These are phyloP conservation scores for Ovibos moschatus DNA, from an alignment of 2,113 vertebrate genomes.

Conservation along the genomic window DNA sequence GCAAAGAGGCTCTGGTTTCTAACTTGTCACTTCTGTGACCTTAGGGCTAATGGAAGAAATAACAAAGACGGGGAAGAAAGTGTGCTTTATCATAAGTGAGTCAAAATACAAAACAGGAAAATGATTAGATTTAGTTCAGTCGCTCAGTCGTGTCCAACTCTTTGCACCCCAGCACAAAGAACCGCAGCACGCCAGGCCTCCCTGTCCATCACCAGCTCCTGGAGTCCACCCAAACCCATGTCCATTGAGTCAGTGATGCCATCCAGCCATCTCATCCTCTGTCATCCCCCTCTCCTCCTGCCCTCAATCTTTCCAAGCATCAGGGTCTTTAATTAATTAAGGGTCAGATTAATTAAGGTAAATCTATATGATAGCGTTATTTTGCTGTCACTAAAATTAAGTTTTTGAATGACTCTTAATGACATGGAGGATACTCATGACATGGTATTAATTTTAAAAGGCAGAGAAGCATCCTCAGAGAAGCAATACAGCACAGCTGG, in stretches of 20 bases:
- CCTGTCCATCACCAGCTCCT: not conserved
- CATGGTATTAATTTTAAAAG: not conserved
- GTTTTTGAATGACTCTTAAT: not conserved
- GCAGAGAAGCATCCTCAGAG: not conserved
- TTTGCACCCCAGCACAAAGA: not conserved
- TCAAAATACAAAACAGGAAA: not conserved
- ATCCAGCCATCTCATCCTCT: not conserved
- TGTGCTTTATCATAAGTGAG: not conserved
- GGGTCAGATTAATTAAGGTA: not conserved
- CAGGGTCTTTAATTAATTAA: not conserved
- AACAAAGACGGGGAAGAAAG: not conserved
- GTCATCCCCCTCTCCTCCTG: not conserved
- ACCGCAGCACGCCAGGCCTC: not conserved
- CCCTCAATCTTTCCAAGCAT: not conserved
- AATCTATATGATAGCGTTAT: not conserved
- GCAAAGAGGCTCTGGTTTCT: not conserved
- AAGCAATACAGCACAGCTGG: rapidly evolving
- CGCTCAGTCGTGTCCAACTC: not conserved
- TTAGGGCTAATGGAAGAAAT: not conserved
- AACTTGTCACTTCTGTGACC: not conserved
- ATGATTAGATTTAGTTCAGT: not conserved
- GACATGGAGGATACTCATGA: not conserved
- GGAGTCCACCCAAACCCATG: not conserved
- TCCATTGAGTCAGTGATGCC: not conserved
- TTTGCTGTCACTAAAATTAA: not conserved